phyloP scores from a whole-genome alignment of 2,113 vertebrate genomes.

The Copsychus sechellarum region DNA sequence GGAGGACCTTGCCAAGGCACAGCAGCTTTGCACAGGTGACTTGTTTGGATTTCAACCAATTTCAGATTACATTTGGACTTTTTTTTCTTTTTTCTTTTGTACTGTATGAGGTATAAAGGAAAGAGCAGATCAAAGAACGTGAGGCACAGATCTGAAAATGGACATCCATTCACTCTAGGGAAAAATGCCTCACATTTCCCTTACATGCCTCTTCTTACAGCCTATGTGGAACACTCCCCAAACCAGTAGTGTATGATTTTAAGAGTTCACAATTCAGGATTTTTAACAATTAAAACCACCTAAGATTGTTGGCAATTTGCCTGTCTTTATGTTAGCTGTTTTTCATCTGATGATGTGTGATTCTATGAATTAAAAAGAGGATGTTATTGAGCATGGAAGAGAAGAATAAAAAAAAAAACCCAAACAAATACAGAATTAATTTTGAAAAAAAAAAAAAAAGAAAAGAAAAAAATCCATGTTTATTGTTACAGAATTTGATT shows the following conservation, averaged over 20 bases:
- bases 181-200: neutral
- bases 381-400: neutral
- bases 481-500: neutral
- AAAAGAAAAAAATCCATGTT: neutral
- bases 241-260: neutral
- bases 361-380: neutral
- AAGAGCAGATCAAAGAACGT: neutral
- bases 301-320: neutral
- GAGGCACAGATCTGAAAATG: neutral
- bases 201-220: neutral
- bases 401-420: neutral
- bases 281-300: neutral
- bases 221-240: neutral
- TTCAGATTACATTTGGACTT: neutral
- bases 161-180: neutral
- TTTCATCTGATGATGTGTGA: neutral
- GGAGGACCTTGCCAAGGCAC: neutral
- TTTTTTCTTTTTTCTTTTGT: neutral
- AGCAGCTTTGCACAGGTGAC: neutral
- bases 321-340: neutral
- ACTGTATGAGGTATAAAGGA: neutral
- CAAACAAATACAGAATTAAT: neutral
- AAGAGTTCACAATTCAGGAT: neutral
- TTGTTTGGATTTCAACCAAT: neutral
- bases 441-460: neutral